Conservation (phyloP, 2,888 invertebrate genomes). For the Stenodema calcarata region DNA sequence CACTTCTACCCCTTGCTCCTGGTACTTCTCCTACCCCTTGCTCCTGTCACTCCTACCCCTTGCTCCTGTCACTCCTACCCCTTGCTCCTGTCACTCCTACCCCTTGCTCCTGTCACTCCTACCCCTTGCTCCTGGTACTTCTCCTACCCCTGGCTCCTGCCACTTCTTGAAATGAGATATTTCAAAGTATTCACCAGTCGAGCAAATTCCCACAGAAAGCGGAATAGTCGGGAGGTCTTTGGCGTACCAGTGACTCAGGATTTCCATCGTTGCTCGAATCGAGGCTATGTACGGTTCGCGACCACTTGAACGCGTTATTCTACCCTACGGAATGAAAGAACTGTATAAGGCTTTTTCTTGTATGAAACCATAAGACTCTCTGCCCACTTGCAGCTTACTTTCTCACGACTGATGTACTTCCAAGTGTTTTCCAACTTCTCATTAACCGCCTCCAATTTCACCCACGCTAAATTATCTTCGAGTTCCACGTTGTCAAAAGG, state of each 20-base stretch:
- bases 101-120: no score
- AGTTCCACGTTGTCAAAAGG: slow-evolving; percentile 20
- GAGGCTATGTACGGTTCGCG: slow-evolving; percentile 19
- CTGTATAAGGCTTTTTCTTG: not conserved
- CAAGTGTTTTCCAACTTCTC: slow-evolving; percentile 16
- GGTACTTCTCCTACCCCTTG: no score
- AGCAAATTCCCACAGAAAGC: not conserved
- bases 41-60: no score
- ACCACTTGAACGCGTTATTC: not conserved
- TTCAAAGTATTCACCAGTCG: not conserved
- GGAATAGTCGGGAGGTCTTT: not conserved
- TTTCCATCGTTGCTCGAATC: slow-evolving; percentile 32
- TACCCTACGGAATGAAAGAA: not conserved
- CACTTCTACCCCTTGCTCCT: no score
- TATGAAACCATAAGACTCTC: not conserved
- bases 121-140: no score
- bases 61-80: no score
- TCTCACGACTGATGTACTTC: slow-evolving; percentile 45
- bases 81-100: no score
- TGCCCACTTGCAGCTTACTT: slow-evolving; percentile 4
- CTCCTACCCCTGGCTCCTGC: no score
- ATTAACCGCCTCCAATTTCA: slow-evolving; percentile 15
- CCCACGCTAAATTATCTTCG: slow-evolving; percentile 35
- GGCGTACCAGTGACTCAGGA: slow-evolving; percentile 26
- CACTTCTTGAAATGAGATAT: no score